Base-by-base conservation (phyloP, 2,888 invertebrate genomes). In the Orchesella flavescens region DNA sequence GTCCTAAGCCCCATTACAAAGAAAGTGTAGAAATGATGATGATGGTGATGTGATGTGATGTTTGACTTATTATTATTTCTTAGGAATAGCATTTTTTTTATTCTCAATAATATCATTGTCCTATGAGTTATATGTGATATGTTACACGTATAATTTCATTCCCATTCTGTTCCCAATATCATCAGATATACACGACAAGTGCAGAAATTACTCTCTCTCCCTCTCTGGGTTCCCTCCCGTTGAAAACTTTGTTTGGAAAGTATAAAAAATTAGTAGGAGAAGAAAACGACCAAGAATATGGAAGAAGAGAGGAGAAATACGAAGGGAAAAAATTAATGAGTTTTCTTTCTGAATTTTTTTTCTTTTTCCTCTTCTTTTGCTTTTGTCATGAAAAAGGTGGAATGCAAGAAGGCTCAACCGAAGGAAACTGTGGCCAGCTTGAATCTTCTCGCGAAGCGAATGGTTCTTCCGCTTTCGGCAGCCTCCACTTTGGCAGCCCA, bases 391-490 rank as follows among this genome's bases (percentile, higher is more conserved):
- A 46, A n/a, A 75, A 68, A 68, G 91, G 94, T 93, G 46, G 96
- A 96, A 90, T 96, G 96, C 91, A 96, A 96, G 91, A 95, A 96
- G 90, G 96, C 96, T 19, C 71, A 78, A 49, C 78, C 78, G 13
- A 78, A 78, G 53, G 78, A 78, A 57, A 43, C 73, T 7, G 73
- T 80, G 15, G 73, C 80, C 17, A 73, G 73, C 15, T 66, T 73
- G 0, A 73, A 73, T 17, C 23, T 80, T 10, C 79, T 72, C 55
- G 73, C 72, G 74, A 63, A 17, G 63, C 74, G 7, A 68, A 74
- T 23, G 81, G 81, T 15, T 68, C 74, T 81, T 9, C 74, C 49
- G 34, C 34, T 34, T 34, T 21, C 87, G 84, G 74, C 84, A 83
- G 69, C 86, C 83, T 49, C 86, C 79, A 65, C 84, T 93, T 90